phyloP scores from a whole-genome alignment of 2,113 vertebrate genomes.

The Mesocricetus auratus region DNA sequence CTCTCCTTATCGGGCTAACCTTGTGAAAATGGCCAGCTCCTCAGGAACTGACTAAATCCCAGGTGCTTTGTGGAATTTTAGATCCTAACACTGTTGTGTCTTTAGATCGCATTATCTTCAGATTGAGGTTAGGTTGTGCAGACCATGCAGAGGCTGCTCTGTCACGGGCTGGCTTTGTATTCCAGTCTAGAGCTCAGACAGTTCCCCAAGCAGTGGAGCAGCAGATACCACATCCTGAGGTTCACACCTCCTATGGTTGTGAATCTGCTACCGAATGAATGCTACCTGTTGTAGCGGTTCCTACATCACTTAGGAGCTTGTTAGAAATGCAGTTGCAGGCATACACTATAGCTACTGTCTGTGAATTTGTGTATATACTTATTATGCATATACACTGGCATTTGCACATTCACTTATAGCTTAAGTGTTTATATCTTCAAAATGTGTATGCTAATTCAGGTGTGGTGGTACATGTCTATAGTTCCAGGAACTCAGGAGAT shows the following conservation, averaged over 20 bases:
- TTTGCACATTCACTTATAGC: neutral
- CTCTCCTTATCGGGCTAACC: neutral
- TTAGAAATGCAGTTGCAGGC: neutral
- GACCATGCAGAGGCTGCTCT: neutral
- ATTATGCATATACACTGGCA: neutral
- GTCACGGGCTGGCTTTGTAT: neutral
- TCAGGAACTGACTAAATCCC: neutral
- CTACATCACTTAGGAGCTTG: neutral
- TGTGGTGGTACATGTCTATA: neutral
- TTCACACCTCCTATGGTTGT: neutral
- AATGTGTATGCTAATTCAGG: too few relatives aligned
- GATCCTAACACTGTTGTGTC: neutral
- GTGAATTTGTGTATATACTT: neutral
- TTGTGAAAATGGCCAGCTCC: neutral
- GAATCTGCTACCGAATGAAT: neutral
- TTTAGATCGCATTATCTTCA: neutral
- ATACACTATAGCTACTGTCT: neutral
- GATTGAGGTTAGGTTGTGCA: neutral
- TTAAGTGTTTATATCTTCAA: neutral
- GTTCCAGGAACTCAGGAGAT: neutral
- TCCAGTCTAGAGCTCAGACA: neutral
- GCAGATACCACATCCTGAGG: neutral
- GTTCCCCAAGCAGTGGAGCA: neutral
- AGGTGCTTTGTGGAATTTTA: neutral
- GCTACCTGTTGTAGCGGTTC: neutral